Evolutionary conservation across 2,888 invertebrate species (phyloP).

Genomic region (Xestia c-nigrum): DNA sequence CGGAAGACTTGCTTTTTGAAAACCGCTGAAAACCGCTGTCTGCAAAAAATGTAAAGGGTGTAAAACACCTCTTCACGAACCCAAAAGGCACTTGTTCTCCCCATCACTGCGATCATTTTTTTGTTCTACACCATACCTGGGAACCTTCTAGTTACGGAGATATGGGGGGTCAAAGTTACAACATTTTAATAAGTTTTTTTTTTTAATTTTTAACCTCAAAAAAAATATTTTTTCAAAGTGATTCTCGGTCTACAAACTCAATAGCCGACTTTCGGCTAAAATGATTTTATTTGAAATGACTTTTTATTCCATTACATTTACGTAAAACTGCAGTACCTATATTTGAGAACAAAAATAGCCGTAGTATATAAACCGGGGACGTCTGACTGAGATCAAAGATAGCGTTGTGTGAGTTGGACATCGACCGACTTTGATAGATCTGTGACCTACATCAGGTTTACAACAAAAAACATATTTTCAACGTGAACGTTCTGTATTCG

Average conservation of each 20-base stretch:
- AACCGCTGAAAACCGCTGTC: not conserved
- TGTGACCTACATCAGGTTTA: slow-evolving; percentile 69
- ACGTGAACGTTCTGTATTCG: slow-evolving; percentile 1
- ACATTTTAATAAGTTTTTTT: no score
- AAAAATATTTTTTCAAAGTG: no score
- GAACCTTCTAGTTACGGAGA: no score
- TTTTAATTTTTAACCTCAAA: no score
- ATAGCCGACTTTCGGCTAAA: not conserved
- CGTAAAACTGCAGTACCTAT: slow-evolving; percentile 54
- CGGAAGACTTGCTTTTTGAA: not conserved
- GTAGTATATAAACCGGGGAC: slow-evolving; percentile 60
- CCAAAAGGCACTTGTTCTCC: no score
- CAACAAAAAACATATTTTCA: slow-evolving; percentile 56
- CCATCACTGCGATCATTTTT: no score
- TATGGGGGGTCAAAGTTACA: no score
- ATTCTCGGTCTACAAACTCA: not conserved
- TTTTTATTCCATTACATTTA: slow-evolving; percentile 17
- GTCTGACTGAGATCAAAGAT: slow-evolving; percentile 72
- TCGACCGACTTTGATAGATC: slow-evolving; percentile 67
- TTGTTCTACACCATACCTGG: no score
- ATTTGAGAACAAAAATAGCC: slow-evolving; percentile 54
- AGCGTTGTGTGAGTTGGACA: slow-evolving; percentile 64
- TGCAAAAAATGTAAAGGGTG: no score
- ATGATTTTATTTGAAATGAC: no score
- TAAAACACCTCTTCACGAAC: no score